Percentiles rank a stretch among this genome's conserved stretches.
Evolutionary conservation across 2,888 invertebrate species (phyloP).

Genomic region (Drosophila robusta): DNA sequence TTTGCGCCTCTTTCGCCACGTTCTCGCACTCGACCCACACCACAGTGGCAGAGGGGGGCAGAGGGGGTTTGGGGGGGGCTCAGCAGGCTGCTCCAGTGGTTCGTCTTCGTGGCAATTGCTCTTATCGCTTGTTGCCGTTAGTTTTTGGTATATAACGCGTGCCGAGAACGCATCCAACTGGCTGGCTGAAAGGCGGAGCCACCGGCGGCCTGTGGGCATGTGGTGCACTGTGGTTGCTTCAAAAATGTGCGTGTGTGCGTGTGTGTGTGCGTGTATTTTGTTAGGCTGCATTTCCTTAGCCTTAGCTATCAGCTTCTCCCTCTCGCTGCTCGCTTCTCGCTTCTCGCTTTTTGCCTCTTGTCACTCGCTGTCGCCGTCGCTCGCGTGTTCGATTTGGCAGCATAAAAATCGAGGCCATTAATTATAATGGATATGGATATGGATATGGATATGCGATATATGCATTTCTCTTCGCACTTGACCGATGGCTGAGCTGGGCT

Average conservation of each 20-base stretch:
- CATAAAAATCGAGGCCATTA: constrained; percentile 67
- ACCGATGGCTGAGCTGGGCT: constrained; percentile 33
- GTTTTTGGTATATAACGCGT: constrained; percentile 74
- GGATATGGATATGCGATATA: constrained; percentile 8
- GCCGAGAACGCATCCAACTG: constrained; percentile 66
- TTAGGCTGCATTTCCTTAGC: not conserved
- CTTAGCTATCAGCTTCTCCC: too few species aligned
- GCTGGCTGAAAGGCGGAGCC: constrained; percentile 72
- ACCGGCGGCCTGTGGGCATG: constrained; percentile 41
- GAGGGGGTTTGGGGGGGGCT: not conserved
- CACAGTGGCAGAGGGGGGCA: not conserved
- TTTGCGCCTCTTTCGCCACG: constrained; percentile 53
- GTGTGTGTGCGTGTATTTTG: not conserved
- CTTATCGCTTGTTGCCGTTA: constrained; percentile 68
- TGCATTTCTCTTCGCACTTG: constrained; percentile 25
- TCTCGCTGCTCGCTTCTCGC: not conserved
- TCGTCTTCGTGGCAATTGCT: constrained; percentile 59
- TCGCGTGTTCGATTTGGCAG: constrained; percentile 46
- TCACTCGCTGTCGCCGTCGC: constrained; percentile 3
- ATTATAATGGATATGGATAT: constrained; percentile 69
- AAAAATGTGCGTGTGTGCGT: not conserved
- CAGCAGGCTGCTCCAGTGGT: constrained; percentile 13
- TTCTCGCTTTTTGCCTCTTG: not conserved
- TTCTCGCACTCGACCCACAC: constrained; percentile 14
- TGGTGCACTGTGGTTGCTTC: constrained; percentile 30